phyloP scores from a whole-genome alignment of 2,797 vertebrate species.

The Aplochiton taeniatus region DNA sequence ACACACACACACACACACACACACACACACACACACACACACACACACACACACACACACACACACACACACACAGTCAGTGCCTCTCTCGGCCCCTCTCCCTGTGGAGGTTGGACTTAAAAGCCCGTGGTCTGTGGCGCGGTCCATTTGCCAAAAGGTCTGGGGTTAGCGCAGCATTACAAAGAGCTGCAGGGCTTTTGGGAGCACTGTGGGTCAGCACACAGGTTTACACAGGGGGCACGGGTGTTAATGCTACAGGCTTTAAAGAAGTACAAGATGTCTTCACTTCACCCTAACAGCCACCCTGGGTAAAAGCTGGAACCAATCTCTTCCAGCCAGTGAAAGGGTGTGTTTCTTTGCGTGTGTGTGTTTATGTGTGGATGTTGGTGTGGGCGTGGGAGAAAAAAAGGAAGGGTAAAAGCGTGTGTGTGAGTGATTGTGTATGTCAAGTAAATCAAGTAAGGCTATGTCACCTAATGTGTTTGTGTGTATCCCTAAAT shows the following conservation, averaged over 20 bases:
- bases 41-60: slow-evolving; percentile 3
- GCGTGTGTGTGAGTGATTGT: neutral
- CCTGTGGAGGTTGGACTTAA: slow-evolving; percentile 50
- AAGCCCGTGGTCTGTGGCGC: slow-evolving; percentile 39
- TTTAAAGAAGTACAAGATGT: slow-evolving; percentile 79
- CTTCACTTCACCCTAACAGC: slow-evolving; percentile 72
- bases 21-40: neutral
- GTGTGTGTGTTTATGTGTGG: slow-evolving; percentile 17
- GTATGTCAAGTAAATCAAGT: no score
- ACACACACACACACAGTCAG: slow-evolving; percentile 16
- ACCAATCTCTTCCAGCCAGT: slow-evolving; percentile 63
- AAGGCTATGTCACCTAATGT: neutral
- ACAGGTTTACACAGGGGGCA: slow-evolving; percentile 72
- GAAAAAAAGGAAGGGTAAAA: slow-evolving; percentile 14
- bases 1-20: neutral
- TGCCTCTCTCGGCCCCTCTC: slow-evolving; percentile 53
- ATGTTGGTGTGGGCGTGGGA: neutral
- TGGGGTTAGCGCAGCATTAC: slow-evolving; percentile 53
- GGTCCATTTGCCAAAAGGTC: slow-evolving; percentile 47
- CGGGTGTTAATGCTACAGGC: slow-evolving; percentile 78
- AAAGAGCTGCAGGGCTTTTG: slow-evolving; percentile 51
- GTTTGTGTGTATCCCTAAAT: neutral
- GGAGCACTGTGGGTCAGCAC: slow-evolving; percentile 68
- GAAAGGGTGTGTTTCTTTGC: slow-evolving; percentile 30
- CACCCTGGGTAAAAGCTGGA: slow-evolving; percentile 76